These are phyloP conservation scores for Haliclona indistincta DNA, from an alignment of 37 sponge, comb jelly and placozoan genomes.

Conservation along the genomic window DNA sequence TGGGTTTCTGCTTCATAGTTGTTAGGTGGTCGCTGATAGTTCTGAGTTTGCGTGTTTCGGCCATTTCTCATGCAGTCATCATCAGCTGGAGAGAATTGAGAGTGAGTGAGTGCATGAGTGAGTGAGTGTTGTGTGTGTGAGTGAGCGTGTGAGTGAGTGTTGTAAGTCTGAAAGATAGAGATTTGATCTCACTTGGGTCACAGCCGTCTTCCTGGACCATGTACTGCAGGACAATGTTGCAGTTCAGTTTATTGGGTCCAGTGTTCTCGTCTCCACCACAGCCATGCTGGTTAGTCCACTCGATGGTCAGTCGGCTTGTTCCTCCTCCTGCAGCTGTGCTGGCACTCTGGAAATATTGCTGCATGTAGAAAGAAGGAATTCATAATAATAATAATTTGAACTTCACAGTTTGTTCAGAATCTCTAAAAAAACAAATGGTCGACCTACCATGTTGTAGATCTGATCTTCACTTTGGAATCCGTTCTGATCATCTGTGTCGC, in stretches of 20 bases:
- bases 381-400: background rate
- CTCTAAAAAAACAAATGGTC: background rate
- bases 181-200: conserved; percentile 20
- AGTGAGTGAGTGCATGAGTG: background rate
- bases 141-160: background rate
- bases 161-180: background rate
- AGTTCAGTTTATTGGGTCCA: conserved; percentile 97
- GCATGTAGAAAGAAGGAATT: background rate
- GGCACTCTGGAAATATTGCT: conserved; percentile 92
- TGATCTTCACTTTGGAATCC: conserved; percentile 62
- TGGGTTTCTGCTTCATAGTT: conserved; percentile 11
- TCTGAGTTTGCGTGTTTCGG: conserved; percentile 76
- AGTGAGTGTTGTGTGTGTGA: background rate
- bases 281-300: conserved; percentile 99
- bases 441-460: conserved; percentile 84
- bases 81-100: background rate
- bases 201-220: conserved; percentile 72
- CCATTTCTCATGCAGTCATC: conserved; percentile 73
- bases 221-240: conserved; percentile 96
- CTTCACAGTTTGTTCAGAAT: background rate
- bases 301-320: conserved; percentile 54
- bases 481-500: conserved; percentile 48
- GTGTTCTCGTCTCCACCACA: conserved; percentile 93
- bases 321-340: conserved; percentile 11
- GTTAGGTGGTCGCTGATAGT: conserved; percentile 23